Evolutionary conservation across 2,888 invertebrate genomes (phyloP).

Genomic region (Embidobia sp.): DNA sequence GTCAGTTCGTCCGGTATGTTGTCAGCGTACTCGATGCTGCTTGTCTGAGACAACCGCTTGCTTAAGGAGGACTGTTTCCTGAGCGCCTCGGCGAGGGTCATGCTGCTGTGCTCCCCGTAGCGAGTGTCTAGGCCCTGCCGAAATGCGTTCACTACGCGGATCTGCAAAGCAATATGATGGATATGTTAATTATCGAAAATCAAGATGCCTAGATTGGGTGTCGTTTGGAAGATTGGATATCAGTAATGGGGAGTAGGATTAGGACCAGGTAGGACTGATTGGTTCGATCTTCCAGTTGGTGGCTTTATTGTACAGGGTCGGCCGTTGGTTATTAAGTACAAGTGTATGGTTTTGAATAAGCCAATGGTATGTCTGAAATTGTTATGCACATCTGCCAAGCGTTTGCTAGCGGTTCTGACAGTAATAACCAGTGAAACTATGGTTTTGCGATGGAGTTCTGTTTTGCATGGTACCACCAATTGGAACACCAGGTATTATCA

Average conservation of each 20-base stretch:
- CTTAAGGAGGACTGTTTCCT: slow-evolving; percentile 96
- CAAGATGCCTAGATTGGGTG: too few species aligned
- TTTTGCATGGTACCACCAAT: too few species aligned
- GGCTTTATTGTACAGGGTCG: not conserved
- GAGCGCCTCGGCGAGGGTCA: slow-evolving; percentile 95
- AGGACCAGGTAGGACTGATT: slow-evolving; percentile 2
- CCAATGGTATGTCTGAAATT: slow-evolving; percentile 7
- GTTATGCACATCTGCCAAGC: slow-evolving; percentile 13
- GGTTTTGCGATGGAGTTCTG: not conserved
- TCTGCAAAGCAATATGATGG: slow-evolving; percentile 86
- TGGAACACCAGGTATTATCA: too few species aligned
- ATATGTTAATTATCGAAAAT: slow-evolving; percentile 22
- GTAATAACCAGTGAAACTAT: not conserved
- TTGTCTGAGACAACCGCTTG: slow-evolving; percentile 95
- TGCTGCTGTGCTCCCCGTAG: slow-evolving; percentile 92
- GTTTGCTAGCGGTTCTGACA: not conserved
- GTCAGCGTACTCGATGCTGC: slow-evolving; percentile 96
- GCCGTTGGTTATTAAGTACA: not conserved
- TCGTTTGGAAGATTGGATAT: too few species aligned
- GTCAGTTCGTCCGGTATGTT: slow-evolving; percentile 94
- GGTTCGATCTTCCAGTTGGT: slow-evolving; percentile 40
- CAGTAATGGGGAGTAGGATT: slow-evolving; percentile 9
- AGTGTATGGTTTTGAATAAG: slow-evolving; percentile 10
- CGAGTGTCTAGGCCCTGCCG: slow-evolving; percentile 93
- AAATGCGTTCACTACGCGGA: slow-evolving; percentile 99